A percentile compares a stretch with the other conserved stretches of the same genome.
These are phyloP conservation scores for Hyposmocoma kahamanoa DNA, from an alignment of 1,140 invertebrate genomes.

Conservation along the genomic window DNA sequence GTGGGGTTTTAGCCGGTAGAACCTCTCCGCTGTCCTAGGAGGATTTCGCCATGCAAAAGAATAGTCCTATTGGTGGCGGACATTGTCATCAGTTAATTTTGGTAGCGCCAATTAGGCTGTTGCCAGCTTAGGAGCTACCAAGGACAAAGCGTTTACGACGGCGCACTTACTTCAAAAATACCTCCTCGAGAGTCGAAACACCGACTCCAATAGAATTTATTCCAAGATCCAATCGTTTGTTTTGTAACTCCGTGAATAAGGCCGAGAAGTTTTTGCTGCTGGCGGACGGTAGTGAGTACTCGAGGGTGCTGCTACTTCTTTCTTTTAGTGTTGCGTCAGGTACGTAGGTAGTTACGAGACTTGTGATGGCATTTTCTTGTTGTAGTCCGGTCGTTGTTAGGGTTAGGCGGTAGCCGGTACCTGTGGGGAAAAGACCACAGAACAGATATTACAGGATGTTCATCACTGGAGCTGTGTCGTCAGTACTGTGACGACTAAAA, in stretches of 20 bases:
- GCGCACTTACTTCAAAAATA: slow-evolving; percentile 2
- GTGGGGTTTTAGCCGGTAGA: too few species aligned
- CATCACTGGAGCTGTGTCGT: too few species aligned
- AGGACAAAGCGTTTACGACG: not conserved
- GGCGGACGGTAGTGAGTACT: not conserved
- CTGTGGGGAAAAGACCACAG: not conserved
- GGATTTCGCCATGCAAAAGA: not conserved
- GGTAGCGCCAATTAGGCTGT: not conserved
- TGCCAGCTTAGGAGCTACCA: not conserved
- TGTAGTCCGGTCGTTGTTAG: not conserved
- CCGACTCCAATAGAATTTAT: slow-evolving; percentile 2
- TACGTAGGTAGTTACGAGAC: not conserved
- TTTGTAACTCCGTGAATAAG: not conserved
- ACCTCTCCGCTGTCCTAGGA: not conserved
- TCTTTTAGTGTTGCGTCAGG: slow-evolving; percentile 3
- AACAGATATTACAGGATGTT: not conserved
- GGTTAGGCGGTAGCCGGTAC: slow-evolving; percentile 5
- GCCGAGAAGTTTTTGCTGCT: not conserved
- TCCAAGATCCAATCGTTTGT: not conserved
- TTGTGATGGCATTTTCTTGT: slow-evolving; percentile 1
- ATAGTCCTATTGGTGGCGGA: not conserved
- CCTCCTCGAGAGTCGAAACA: slow-evolving; percentile 1
- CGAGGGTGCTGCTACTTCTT: not conserved
- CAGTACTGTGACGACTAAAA: too few species aligned
- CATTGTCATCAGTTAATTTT: not conserved